Conservation (phyloP, 2,797 vertebrate genomes). For the Meriones psammophilus region DNA sequence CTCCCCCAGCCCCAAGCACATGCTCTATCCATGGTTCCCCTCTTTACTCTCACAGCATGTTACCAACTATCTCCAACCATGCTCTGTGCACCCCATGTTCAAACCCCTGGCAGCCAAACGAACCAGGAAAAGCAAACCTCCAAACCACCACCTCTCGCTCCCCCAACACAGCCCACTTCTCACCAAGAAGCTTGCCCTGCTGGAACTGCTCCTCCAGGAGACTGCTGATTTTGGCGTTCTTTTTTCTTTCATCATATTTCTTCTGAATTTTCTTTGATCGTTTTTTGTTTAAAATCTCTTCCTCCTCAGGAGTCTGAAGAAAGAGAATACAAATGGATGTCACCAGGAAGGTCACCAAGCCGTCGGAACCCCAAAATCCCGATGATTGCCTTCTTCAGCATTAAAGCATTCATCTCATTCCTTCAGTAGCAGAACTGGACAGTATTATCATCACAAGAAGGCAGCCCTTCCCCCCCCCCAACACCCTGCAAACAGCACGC, state of each 20-base stretch:
- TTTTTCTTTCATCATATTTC: conserved; percentile 97
- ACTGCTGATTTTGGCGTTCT: conserved; percentile 95
- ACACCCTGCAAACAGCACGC: background rate
- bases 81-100: too few species aligned
- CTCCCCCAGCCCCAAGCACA: background rate
- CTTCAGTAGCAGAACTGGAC: conserved; percentile 98
- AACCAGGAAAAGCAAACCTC: background rate
- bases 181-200: conserved; percentile 98
- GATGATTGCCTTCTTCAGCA: conserved; percentile 92
- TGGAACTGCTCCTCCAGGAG: conserved; percentile 98
- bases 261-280: conserved; percentile 98
- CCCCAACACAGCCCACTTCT: conserved; percentile 77
- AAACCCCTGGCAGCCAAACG: background rate
- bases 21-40: too few species aligned
- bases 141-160: fast-evolving
- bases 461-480: conserved; percentile 63
- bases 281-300: conserved; percentile 98
- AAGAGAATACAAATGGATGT: background rate
- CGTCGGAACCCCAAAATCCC: fast-evolving
- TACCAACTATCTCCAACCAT: background rate
- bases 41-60: background rate
- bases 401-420: conserved; percentile 88
- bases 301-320: conserved; percentile 96
- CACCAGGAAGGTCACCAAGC: background rate
- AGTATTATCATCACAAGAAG: conserved; percentile 94